phyloP scores from a whole-genome alignment of 2,113 vertebrate species.

The Salvelinus alpinus region DNA sequence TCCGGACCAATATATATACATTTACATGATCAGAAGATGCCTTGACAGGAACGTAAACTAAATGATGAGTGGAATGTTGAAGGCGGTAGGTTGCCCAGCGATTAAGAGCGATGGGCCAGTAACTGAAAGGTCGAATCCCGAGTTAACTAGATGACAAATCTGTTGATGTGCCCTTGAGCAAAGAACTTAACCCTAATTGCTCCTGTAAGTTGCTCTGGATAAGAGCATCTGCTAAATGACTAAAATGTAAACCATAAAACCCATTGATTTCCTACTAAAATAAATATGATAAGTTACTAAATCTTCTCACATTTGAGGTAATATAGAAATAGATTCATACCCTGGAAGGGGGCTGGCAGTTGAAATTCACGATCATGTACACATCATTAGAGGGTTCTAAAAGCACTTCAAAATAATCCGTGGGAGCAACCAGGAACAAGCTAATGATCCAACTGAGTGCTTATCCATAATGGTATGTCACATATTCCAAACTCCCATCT shows the following conservation, averaged over 20 bases:
- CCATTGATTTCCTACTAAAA: neutral
- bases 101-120: too few species aligned
- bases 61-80: neutral
- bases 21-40: neutral
- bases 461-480: constrained; percentile 14
- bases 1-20: neutral
- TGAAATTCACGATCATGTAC: constrained; percentile 23
- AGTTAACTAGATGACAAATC: too few species aligned
- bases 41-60: neutral
- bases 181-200: too few species aligned
- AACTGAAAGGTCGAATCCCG: too few species aligned
- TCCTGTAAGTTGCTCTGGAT: too few species aligned
- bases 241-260: neutral
- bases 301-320: constrained; percentile 2
- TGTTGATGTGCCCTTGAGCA: too few species aligned
- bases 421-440: constrained; percentile 8
- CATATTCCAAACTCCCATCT: constrained; percentile 17
- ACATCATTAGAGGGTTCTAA: constrained; percentile 12
- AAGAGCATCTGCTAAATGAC: too few species aligned
- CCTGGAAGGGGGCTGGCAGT: neutral
- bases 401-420: neutral
- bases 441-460: neutral
- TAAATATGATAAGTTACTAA: neutral
- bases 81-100: too few species aligned
- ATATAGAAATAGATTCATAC: constrained; percentile 15